A percentile compares a stretch with the other conserved stretches of the same genome.
phyloP scores from a whole-genome alignment of 2,888 invertebrate genomes.

The Xestobium rufovillosum region DNA sequence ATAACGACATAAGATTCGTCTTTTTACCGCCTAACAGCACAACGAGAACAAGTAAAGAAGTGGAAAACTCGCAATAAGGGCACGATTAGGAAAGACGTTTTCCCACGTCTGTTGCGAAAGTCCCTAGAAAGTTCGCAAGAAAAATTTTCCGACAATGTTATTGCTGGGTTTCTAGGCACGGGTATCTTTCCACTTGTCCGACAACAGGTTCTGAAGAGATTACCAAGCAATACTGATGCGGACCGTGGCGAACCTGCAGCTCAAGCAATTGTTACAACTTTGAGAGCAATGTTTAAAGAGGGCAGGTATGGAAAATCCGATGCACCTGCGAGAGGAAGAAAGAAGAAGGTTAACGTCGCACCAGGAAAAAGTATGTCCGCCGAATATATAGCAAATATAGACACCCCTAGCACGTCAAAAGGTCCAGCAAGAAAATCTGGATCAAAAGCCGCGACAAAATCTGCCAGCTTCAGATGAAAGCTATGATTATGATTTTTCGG shows the following conservation, averaged over 20 bases:
- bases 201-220: constrained; percentile 8
- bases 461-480: no score
- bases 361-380: constrained; percentile 6
- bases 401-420: no score
- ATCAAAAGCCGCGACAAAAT: constrained; percentile 7
- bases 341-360: constrained; percentile 8
- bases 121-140: constrained; percentile 11
- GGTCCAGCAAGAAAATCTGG: constrained; percentile 4
- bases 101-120: constrained; percentile 16
- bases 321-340: constrained; percentile 8
- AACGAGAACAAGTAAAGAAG: constrained; percentile 1
- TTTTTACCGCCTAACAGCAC: constrained; percentile 8
- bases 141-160: constrained; percentile 8
- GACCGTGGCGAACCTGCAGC: constrained; percentile 8
- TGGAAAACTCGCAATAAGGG: constrained; percentile 13
- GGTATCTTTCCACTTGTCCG: constrained; percentile 10
- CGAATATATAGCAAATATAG: constrained; percentile 5
- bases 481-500: no score
- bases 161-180: constrained; percentile 11
- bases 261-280: constrained; percentile 6
- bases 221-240: no score
- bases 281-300: constrained; percentile 10
- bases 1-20: constrained; percentile 6
- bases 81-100: constrained; percentile 17
- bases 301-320: constrained; percentile 5